Percentiles rank a stretch among this genome's conserved stretches.
Evolutionary conservation across 2,113 vertebrate species (phyloP).

Genomic region (Nerophis lumbriciformis): DNA sequence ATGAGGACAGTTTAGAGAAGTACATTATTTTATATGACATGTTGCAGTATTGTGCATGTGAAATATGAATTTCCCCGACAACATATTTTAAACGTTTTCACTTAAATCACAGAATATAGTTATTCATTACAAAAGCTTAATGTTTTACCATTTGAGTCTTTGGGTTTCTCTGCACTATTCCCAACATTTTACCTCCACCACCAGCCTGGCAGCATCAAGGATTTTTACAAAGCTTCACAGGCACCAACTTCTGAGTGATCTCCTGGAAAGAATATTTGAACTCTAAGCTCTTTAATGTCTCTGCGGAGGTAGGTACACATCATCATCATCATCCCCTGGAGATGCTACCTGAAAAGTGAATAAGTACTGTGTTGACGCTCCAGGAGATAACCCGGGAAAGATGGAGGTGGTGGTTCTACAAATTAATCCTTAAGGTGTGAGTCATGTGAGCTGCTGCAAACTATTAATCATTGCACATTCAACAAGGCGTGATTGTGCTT

Average conservation of each 20-base stretch:
- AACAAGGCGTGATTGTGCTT: constrained; percentile 44
- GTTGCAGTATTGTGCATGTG: neutral
- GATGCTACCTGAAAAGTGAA: constrained; percentile 56
- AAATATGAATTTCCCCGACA: neutral
- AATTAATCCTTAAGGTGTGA: constrained; percentile 63
- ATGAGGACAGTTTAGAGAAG: too few relatives aligned
- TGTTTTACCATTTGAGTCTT: constrained; percentile 15
- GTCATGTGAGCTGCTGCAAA: constrained; percentile 46
- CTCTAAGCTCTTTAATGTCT: constrained; percentile 59
- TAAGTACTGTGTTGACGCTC: constrained; percentile 61
- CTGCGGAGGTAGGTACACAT: constrained; percentile 37
- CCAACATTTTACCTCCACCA: neutral
- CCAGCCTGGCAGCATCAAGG: constrained; percentile 27
- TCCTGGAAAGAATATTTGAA: constrained; percentile 58
- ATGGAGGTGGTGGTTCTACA: constrained; percentile 48
- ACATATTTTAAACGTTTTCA: constrained; percentile 5
- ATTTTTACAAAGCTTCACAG: constrained; percentile 34
- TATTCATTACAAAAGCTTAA: constrained; percentile 30
- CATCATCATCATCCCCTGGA: constrained; percentile 35
- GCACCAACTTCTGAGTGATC: constrained; percentile 51
- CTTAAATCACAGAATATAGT: constrained; percentile 12
- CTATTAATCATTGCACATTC: constrained; percentile 64
- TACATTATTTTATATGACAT: too few relatives aligned
- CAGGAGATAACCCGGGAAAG: constrained; percentile 55
- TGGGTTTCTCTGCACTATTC: constrained; percentile 36